phyloP scores from a whole-genome alignment of 2,888 invertebrate species.

The Philonicus albiceps region DNA sequence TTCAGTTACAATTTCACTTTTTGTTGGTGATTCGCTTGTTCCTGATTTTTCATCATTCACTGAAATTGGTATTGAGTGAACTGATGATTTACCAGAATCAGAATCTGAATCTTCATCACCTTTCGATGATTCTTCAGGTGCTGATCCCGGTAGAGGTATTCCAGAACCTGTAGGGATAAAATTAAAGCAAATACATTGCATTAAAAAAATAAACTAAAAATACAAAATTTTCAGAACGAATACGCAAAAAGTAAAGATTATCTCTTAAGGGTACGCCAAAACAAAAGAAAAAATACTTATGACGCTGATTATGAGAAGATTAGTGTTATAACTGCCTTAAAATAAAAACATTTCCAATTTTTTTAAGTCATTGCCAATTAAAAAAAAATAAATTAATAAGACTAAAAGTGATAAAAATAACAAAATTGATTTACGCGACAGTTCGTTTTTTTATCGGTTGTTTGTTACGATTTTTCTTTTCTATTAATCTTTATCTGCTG shows the following conservation, averaged over 20 bases:
- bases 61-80: constrained; percentile 63
- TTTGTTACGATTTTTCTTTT: neutral
- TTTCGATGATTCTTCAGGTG: neutral
- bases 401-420: neutral
- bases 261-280: neutral
- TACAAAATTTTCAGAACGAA: neutral
- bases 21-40: constrained; percentile 45
- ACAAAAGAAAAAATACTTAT: neutral
- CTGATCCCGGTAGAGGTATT: neutral
- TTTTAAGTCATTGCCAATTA: neutral
- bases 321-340: neutral
- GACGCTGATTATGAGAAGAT: neutral
- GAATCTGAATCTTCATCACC: constrained; percentile 48
- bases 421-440: neutral
- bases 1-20: constrained; percentile 37
- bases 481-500: neutral
- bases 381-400: neutral
- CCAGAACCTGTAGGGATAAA: neutral
- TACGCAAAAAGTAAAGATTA: neutral
- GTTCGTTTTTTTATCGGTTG: neutral
- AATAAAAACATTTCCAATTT: neutral
- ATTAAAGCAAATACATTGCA: neutral
- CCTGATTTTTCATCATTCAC: constrained; percentile 58
- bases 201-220: neutral
- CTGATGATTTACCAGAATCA: constrained; percentile 57